phyloP scores from a whole-genome alignment of 2,888 invertebrate genomes.

The Lycophotia porphyrea region DNA sequence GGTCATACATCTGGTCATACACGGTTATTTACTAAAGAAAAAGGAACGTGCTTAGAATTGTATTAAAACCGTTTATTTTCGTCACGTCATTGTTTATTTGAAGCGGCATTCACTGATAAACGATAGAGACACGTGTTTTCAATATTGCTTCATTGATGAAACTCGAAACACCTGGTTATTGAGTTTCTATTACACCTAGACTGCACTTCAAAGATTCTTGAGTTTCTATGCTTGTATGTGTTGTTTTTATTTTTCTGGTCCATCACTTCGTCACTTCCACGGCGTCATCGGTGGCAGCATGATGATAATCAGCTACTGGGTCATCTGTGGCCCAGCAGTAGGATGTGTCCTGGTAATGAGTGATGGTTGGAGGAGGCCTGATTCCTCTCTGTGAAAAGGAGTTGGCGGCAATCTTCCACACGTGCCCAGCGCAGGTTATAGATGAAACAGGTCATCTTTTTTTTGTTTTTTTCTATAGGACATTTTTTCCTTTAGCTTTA shows the following conservation, averaged over 20 bases:
- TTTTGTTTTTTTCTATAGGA: background rate
- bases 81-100: constrained; percentile 29
- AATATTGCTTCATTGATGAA: constrained; percentile 29
- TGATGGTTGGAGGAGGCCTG: too few relatives aligned
- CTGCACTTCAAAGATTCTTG: background rate
- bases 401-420: too few relatives aligned
- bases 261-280: background rate
- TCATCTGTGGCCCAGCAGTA: background rate
- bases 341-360: background rate
- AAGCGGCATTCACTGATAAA: constrained; percentile 19
- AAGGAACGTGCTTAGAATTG: constrained; percentile 10
- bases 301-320: background rate
- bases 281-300: background rate
- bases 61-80: constrained; percentile 34
- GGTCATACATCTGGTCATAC: background rate
- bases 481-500: too few relatives aligned
- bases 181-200: constrained; percentile 18
- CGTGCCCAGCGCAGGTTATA: too few relatives aligned
- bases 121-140: constrained; percentile 33
- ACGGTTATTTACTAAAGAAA: background rate
- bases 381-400: too few relatives aligned
- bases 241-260: background rate
- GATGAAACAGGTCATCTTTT: background rate
- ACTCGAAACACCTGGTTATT: constrained; percentile 27
- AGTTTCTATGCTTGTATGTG: background rate